Percentiles rank a stretch among this genome's conserved stretches.
Conservation (phyloP, 1,140 invertebrate genomes). For the Elysia chlorotica region DNA sequence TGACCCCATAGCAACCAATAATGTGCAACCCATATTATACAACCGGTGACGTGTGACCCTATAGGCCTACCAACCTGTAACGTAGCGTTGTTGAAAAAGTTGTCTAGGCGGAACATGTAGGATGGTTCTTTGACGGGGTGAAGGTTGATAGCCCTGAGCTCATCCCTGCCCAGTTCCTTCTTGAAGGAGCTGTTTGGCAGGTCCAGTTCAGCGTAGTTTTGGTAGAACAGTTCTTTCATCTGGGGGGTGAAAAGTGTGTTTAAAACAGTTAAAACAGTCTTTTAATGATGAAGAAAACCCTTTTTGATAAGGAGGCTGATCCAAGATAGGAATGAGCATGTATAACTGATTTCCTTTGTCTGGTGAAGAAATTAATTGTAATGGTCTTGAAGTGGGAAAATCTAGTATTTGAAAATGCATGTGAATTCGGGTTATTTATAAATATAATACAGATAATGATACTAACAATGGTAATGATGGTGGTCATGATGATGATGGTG, state of each 20-base stretch:
- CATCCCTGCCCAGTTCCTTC: conserved; percentile 79
- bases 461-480: no score
- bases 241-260: no score
- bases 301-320: not conserved
- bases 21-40: no score
- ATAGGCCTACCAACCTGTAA: conserved; percentile 30
- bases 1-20: no score
- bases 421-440: no score
- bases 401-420: no score
- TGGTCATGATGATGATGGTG: no score
- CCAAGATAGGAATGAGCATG: not conserved
- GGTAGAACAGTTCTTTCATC: conserved; percentile 96
- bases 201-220: conserved; percentile 76
- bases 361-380: not conserved
- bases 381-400: no score
- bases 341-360: not conserved
- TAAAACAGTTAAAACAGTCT: not conserved
- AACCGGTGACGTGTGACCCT: no score
- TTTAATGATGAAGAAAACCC: not conserved
- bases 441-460: no score
- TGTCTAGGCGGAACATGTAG: conserved; percentile 86
- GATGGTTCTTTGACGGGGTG: conserved; percentile 91
- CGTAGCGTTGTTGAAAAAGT: conserved; percentile 37
- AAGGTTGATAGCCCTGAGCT: conserved; percentile 93
- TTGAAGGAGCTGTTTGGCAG: conserved; percentile 78